A percentile compares a stretch with the other conserved stretches of the same genome.
Conservation (phyloP, 2,113 vertebrate genomes). For the Sakesphorus luctuosus region DNA sequence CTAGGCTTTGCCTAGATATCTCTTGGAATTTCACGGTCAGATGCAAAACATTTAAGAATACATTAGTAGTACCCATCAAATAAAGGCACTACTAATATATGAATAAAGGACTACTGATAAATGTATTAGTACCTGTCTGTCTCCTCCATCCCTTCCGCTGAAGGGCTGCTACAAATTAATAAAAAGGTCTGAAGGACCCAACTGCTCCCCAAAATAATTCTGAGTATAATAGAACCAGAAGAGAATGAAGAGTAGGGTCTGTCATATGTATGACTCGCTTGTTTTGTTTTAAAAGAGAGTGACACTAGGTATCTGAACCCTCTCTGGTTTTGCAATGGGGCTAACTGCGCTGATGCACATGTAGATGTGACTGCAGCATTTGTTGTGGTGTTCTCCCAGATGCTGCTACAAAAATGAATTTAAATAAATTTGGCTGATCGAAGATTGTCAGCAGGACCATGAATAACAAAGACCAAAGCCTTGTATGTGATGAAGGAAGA, state of each 20-base stretch:
- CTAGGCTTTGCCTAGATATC: neutral
- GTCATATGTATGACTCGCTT: neutral
- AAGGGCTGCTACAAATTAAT: neutral
- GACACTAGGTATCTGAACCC: neutral
- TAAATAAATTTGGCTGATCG: neutral
- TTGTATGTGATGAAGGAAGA: neutral
- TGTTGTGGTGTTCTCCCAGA: neutral
- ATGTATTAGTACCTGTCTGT: neutral
- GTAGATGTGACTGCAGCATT: neutral
- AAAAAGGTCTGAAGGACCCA: neutral
- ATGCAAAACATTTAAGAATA: neutral
- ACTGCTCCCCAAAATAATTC: neutral
- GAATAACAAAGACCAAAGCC: neutral
- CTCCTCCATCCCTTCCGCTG: neutral
- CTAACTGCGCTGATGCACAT: neutral
- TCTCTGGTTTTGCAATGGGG: neutral
- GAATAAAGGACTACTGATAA: neutral
- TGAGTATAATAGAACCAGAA: neutral
- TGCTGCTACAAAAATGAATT: neutral
- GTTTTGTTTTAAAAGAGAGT: neutral
- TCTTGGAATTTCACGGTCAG: neutral
- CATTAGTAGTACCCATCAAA: neutral
- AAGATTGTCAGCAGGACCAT: neutral
- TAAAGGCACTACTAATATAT: neutral
- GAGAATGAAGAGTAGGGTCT: neutral